These are phyloP conservation scores for Bibio marci DNA, from an alignment of 2,888 invertebrate species.

Conservation along the genomic window DNA sequence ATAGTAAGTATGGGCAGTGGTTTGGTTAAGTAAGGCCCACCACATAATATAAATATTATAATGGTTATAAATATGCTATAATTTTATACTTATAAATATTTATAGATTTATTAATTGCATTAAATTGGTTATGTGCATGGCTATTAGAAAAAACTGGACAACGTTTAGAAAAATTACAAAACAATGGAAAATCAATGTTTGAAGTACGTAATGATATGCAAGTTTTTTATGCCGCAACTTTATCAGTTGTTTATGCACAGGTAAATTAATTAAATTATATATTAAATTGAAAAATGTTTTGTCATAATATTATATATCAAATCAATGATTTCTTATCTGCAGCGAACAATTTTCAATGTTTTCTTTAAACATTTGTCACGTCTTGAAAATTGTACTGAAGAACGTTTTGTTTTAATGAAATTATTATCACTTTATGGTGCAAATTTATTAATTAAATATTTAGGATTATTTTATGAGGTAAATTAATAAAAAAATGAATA, in stretches of 20 bases:
- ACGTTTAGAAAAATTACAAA: slow-evolving; percentile 35
- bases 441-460: slow-evolving; percentile 46
- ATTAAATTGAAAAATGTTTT: slow-evolving; percentile 2
- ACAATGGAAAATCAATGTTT: slow-evolving; percentile 44
- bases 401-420: slow-evolving; percentile 34
- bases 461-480: slow-evolving; percentile 45
- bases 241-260: slow-evolving; percentile 70
- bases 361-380: slow-evolving; percentile 29
- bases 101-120: slow-evolving; percentile 45
- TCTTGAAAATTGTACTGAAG: slow-evolving; percentile 21
- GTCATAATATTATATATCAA: too few relatives aligned
- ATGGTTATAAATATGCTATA: too few relatives aligned
- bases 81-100: slow-evolving; percentile 5
- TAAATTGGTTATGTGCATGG: slow-evolving; percentile 70
- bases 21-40: too few relatives aligned
- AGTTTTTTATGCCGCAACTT: slow-evolving; percentile 59
- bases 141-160: slow-evolving; percentile 50
- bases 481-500: not conserved
- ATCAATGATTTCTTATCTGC: too few relatives aligned
- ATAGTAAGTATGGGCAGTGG: slow-evolving; percentile 18
- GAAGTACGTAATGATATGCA: slow-evolving; percentile 71
- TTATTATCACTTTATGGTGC: slow-evolving; percentile 44
- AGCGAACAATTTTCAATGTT: slow-evolving; percentile 32
- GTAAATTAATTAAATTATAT: slow-evolving; percentile 26
- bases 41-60: too few relatives aligned